Evolutionary conservation across 2,888 invertebrate genomes (phyloP), one percentile per base, ranked within the genome.

Genomic region (Apodemia hepburni): DNA sequence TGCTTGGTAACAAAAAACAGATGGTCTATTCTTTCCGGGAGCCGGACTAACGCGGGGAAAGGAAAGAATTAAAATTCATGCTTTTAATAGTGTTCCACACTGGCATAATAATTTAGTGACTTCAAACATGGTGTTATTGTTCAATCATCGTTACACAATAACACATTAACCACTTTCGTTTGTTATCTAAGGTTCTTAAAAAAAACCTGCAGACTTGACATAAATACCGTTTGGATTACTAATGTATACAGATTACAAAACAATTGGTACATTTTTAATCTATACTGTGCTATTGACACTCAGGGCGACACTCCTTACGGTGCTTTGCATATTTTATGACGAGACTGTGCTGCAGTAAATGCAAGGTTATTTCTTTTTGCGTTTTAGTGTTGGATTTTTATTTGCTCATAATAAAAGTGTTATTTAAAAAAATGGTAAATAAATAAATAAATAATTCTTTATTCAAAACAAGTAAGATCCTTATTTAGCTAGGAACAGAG

Each of bases 111-210:
- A 42, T 42, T 42, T 42, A 42, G 42, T 42, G 15, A 42, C 42
- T 15, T 42, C 12, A 42, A 42, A 42, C 42, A 42, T 42, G 42
- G 42, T 75, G 68, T n/a, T 18, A 66, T 70, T 54, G 22, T 22
- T 54, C 51, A 54, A 42, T 22, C 4, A 5, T 49, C 51, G 22
- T 85, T 85, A 75, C 80, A 74, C 75, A 87, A 87, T 75, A 76
- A 66, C 60, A 74, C 79, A 81, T 80, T 79, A 75, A 79, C 77
- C 79, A 81, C 85, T 86, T 86, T 83, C 82, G 68, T 81, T 75
- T 71, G 80, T 85, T 85, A 85, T 84, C 84, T 84, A 85, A 62
- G 60, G 68, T 77, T 73, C 69, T 76, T 79, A 76, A 78, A 75
- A 76, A 75, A 76, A 77, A 72, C 75, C 72, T 74, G 73, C 73